Conservation (phyloP, 2,888 invertebrate species). For the Limenitis camilla region DNA sequence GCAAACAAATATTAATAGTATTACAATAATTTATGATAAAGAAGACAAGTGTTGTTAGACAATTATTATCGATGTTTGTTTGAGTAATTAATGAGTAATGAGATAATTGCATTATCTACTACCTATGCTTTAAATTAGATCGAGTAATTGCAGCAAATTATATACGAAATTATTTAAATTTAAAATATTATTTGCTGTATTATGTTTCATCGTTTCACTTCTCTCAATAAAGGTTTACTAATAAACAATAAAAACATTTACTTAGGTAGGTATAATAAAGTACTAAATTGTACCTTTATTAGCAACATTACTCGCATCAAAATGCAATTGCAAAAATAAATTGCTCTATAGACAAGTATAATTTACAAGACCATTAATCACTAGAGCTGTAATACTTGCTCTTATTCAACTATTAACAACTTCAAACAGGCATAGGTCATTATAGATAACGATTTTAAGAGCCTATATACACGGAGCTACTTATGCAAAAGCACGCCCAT, state of each 20-base stretch:
- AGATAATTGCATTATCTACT: conserved; percentile 46
- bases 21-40: conserved; percentile 25
- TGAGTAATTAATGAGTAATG: conserved; percentile 55
- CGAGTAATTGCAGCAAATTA: too few relatives aligned
- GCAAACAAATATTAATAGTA: background rate
- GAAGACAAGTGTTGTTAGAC: conserved; percentile 33
- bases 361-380: background rate
- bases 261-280: too few relatives aligned
- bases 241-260: too few relatives aligned
- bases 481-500: conserved; percentile 66
- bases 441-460: conserved; percentile 52
- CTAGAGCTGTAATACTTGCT: background rate
- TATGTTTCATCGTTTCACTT: too few relatives aligned
- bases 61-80: conserved; percentile 22
- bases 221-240: too few relatives aligned
- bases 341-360: too few relatives aligned
- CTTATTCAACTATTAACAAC: background rate
- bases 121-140: conserved; percentile 32
- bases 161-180: too few relatives aligned
- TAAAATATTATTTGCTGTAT: too few relatives aligned
- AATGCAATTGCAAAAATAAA: too few relatives aligned
- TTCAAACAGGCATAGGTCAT: conserved; percentile 21
- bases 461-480: conserved; percentile 54
- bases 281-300: too few relatives aligned
- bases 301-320: too few relatives aligned